Base-by-base conservation (phyloP, 92 coral and sea anemone genomes). In the Parazoanthus atlanticus region DNA sequence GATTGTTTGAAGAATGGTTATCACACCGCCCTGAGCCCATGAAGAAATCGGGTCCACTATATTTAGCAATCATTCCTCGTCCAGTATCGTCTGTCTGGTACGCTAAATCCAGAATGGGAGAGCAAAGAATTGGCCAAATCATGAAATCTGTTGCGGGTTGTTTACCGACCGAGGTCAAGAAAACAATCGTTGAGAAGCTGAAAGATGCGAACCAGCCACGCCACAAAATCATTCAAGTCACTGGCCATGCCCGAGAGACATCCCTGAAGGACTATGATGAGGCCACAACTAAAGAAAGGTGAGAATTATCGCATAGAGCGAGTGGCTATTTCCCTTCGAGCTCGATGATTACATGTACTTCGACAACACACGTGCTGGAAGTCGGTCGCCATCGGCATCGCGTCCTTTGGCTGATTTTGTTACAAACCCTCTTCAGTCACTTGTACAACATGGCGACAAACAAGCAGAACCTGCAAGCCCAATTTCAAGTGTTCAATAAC, bases 81-180 rank as follows among this genome's bases (percentile, higher is more conserved):
- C 81, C 64, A 43, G 8, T 6, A 46, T 8, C 52, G 1, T 10
- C 52, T 1, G 90, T 86, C 13, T 89, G 89, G 94, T 93, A 93
- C 78, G 58, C 89, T 34, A 93, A 92, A 38, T 41, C 54, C 41
- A 77, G 91, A 88, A 92, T 91, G 93, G 94, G 91, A 31, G 72
- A 94, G 77, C 90, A 89, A 49, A 79, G 88, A 74, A 91, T 93
- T 47, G 88, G 89, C 40, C 88, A 78, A 32, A 86, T 89, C 32
- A 82, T 91, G 88, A 89, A 86, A 79, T 89, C 88, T 79, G 85
- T 90, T 90, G 91, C 92, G 46, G 64, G 79, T 46, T 90, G 92
- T 82, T 30, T 90, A 43, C 84, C 79, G 40, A 76, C 67, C 49
- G 86, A 80, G 8, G 0, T 46, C 78, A 74, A 33, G 41, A 79